A percentile compares a stretch with the other conserved stretches of the same genome.
phyloP scores from a whole-genome alignment of 2,797 vertebrate species.

The Ispidina lecontei region DNA sequence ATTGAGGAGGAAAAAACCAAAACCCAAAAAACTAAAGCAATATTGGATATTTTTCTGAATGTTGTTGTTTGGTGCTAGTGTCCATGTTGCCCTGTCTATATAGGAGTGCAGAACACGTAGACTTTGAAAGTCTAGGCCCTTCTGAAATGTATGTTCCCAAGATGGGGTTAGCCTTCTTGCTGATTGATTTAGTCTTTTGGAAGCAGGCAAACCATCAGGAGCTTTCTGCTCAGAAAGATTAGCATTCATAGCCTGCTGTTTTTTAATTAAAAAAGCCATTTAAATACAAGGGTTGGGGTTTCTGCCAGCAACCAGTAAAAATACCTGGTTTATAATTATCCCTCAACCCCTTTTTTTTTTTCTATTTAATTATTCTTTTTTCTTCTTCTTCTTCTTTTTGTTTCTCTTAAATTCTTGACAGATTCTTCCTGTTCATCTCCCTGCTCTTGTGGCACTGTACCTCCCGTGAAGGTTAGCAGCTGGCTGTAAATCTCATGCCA shows the following conservation, averaged over 20 bases:
- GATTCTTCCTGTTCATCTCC: conserved; percentile 24
- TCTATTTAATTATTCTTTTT: conserved; percentile 10
- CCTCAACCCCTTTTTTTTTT: conserved; percentile 36
- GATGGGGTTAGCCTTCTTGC: conserved; percentile 37
- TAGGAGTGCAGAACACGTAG: background rate
- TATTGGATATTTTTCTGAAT: background rate
- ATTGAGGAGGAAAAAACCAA: background rate
- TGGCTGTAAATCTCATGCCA: conserved; percentile 49
- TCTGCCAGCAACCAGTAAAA: conserved; percentile 72
- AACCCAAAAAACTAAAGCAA: background rate
- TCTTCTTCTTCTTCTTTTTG: background rate
- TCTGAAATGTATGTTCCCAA: conserved; percentile 7
- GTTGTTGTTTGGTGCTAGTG: background rate
- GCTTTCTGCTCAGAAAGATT: conserved; percentile 62
- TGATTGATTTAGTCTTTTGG: conserved; percentile 55
- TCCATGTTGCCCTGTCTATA: background rate
- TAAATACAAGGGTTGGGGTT: conserved; percentile 70
- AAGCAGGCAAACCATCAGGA: conserved; percentile 40
- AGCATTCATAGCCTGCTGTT: conserved; percentile 71
- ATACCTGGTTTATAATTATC: conserved; percentile 75
- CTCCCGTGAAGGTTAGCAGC: conserved; percentile 45
- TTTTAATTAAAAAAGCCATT: conserved; percentile 74
- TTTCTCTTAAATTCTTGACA: conserved; percentile 35
- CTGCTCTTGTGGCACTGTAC: conserved; percentile 16
- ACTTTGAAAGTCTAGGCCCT: background rate